Percentiles rank a stretch among this genome's conserved stretches.
Evolutionary conservation across 2,797 vertebrate species (phyloP).

Genomic region (Epinephelus coioides): DNA sequence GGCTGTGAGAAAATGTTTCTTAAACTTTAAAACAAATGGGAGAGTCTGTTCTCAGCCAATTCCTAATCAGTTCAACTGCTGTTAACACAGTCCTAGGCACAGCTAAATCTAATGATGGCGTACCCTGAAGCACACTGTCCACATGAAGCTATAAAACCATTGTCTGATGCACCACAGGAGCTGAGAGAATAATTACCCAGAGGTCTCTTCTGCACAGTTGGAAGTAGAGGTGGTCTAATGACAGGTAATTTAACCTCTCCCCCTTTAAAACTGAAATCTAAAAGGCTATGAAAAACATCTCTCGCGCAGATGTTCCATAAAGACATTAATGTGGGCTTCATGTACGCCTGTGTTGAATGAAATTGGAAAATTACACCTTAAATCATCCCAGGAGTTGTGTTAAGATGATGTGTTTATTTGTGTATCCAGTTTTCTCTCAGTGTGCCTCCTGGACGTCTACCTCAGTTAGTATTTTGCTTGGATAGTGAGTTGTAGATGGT

Average conservation of each 20-base stretch:
- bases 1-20: neutral
- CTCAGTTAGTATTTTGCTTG: neutral
- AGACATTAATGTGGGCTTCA: slow-evolving; percentile 2
- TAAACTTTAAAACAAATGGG: slow-evolving; percentile 16
- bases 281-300: slow-evolving; percentile 6
- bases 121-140: slow-evolving; percentile 34
- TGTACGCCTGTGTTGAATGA: neutral
- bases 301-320: slow-evolving; percentile 28
- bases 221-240: slow-evolving; percentile 48
- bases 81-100: slow-evolving; percentile 38
- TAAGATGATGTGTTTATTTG: slow-evolving; percentile 21
- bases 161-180: slow-evolving; percentile 47
- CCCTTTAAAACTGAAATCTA: slow-evolving; percentile 32
- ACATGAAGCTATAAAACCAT: slow-evolving; percentile 40
- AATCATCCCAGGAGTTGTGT: slow-evolving; percentile 13
- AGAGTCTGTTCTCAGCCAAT: slow-evolving; percentile 7
- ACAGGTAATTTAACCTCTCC: slow-evolving; percentile 52
- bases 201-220: slow-evolving; percentile 48
- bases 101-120: slow-evolving; percentile 39
- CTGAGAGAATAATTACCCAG: slow-evolving; percentile 60
- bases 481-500: neutral
- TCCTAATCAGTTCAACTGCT: slow-evolving; percentile 37
- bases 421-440: neutral
- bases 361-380: slow-evolving; percentile 9
- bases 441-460: neutral